Evolutionary conservation across 2,888 invertebrate genomes (phyloP), one percentile per base, ranked within the genome.

Genomic region (Laothoe populi): DNA sequence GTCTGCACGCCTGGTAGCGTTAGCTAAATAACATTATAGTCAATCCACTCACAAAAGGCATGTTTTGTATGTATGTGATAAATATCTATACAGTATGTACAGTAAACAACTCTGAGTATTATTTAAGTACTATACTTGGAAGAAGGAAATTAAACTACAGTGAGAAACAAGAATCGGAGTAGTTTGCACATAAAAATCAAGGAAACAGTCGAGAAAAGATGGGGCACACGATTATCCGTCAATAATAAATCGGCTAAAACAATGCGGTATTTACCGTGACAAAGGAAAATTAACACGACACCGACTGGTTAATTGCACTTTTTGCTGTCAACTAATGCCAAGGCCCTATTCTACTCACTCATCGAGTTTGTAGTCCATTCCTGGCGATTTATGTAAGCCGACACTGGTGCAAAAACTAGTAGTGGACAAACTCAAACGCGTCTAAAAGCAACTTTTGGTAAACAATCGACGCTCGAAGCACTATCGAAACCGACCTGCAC

Each of bases 281-380:
- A 91, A 90, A 91, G 90, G 85, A 84, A 85, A 84, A 88, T 86
- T 85, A 83, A 81, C 80, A 81, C 82, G 82, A 83, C 84, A 82
- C 79, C 83, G 83, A 84, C 83, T 82, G 78, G 77, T 81, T 91
- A 91, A 92, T 90, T 92, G 83, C 86, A 81, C 81, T 91, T 91
- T 92, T 91, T 91, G 79, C 87, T 79, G 86, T 84, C 87, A 84
- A 87, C 88, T 89, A 88, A 86, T 86, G 84, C 87, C 91, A 90
- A 91, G 90, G 91, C 81, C 78, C 66, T 64, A 62, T 63, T 65
- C 73, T 84, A 90, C 89, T 90, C 89, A 90, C 90, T 90, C 90
- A 90, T 88, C 87, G 75, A 86, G 84, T 83, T 86, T 85, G 86
- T 86, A 87, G 85, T 87, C 88, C 90, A 89, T 88, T 88, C 85